phyloP scores from a whole-genome alignment of 2,888 invertebrate species.

The Trachelus stipa region DNA sequence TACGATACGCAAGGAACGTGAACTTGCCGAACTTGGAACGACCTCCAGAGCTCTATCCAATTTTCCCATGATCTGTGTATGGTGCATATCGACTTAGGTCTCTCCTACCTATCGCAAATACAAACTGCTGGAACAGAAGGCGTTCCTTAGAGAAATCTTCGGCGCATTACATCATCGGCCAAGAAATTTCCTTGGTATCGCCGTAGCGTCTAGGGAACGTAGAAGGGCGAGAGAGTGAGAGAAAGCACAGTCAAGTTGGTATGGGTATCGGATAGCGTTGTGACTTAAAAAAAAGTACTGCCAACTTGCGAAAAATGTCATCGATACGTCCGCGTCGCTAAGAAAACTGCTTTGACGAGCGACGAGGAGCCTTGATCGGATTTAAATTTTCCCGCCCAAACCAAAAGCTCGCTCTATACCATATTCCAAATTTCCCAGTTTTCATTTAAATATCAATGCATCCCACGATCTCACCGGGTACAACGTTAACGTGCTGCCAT shows the following conservation, averaged over 20 bases:
- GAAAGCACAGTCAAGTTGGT: conserved; percentile 10
- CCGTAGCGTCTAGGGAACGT: not conserved
- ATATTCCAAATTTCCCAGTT: not conserved
- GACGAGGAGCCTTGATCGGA: not conserved
- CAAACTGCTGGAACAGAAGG: not conserved
- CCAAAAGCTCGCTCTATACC: not conserved
- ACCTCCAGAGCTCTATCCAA: conserved; percentile 35
- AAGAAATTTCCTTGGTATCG: conserved; percentile 54
- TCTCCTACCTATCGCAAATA: conserved; percentile 12
- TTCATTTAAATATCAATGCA: conserved; percentile 34
- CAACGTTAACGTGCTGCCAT: conserved; percentile 63
- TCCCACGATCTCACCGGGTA: conserved; percentile 20
- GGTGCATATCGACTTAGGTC: conserved; percentile 34
- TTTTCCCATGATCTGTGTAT: conserved; percentile 51
- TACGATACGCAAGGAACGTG: not conserved
- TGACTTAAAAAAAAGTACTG: not conserved
- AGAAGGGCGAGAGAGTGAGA: conserved; percentile 11
- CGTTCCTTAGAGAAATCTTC: conserved; percentile 64
- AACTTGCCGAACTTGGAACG: not conserved
- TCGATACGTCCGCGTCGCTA: not conserved
- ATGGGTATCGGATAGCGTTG: not conserved
- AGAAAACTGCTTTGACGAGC: not conserved
- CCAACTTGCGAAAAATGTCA: not conserved
- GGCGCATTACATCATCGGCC: conserved; percentile 56
- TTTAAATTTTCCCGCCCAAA: not conserved